Base-by-base conservation (phyloP, 2,888 invertebrate species). In the Patella ulyssiponensis region DNA sequence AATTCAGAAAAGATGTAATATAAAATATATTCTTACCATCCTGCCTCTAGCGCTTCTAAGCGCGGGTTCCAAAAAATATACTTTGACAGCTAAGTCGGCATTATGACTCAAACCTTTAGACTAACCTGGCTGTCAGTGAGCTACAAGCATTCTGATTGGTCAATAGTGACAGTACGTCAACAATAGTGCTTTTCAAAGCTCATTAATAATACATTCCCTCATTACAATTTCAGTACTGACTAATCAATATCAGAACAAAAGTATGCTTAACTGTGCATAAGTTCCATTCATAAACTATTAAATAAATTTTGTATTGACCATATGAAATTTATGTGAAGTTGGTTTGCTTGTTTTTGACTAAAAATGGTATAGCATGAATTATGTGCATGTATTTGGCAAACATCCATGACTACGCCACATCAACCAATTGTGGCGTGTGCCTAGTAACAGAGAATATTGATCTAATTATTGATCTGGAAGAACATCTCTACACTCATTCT, bases 51-150 rank as follows among this genome's bases (percentile, higher is more conserved):
- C 81, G 77, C 80, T 69, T 17, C 27, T 54, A 69, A 77, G 80
- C 81, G 77, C 78, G 71, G 74, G 69, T 72, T 71, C 76, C 77
- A 71, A 27, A 69, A 44, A 74, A 73, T 75, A 54, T 27, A 72
- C 75, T 56, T 73, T 69, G 58, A 78, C 73, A 74, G 79, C 74
- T 80, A 80, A 71, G 80, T 76, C 74, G 76, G 80, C 81, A 82
- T 79, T 73, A 79, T 82, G 80, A 80, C 81, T 79, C 76, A 79
- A 78, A 20, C 64, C 64, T 54, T 33, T 70, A 53, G 56, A 51
- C 75, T 70, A 75, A 75, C 54, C 75, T 69, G 70, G 53, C 71
- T 71, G 69, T 69, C 75, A 75, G 64, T 64, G 23, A 64, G 64
- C 64, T 23, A 64, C 64, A 64, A 64, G 64, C 64, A 23, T 64